Percentiles rank a stretch among this genome's conserved stretches.
These are phyloP conservation scores for Cremastinae sp. DNA, from an alignment of 2,888 invertebrate species.

Conservation along the genomic window DNA sequence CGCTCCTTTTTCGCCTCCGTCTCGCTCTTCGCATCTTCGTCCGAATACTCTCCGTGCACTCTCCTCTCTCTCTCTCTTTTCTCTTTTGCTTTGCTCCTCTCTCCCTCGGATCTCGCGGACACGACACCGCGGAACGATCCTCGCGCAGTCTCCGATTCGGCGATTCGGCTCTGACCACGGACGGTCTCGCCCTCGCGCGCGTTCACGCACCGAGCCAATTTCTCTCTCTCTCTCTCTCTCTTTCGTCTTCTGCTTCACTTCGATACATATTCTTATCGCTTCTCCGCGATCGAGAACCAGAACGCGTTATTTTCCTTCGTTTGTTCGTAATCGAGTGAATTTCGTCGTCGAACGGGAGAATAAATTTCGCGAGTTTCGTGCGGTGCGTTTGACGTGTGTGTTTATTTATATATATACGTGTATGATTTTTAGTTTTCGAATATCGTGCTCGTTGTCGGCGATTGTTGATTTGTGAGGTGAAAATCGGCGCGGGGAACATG, in stretches of 20 bases:
- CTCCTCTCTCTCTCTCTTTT: slow-evolving; percentile 37
- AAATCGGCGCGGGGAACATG: slow-evolving; percentile 71
- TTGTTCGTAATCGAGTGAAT: background rate
- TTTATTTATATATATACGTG: too few relatives aligned
- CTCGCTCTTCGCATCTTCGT: slow-evolving; percentile 55
- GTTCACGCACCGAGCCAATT: background rate
- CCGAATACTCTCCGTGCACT: slow-evolving; percentile 36
- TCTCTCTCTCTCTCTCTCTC: background rate
- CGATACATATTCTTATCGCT: too few relatives aligned
- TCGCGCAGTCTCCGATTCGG: slow-evolving; percentile 64
- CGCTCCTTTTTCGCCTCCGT: slow-evolving; percentile 67
- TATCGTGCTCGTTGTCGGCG: background rate
- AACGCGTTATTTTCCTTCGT: too few relatives aligned
- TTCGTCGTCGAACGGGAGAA: background rate
- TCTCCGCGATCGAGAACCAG: background rate
- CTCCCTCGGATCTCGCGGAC: slow-evolving; percentile 63
- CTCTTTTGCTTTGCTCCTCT: slow-evolving; percentile 34
- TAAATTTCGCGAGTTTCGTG: background rate
- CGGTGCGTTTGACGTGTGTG: background rate
- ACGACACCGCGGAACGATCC: slow-evolving; percentile 66
- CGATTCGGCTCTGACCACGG: slow-evolving; percentile 63
- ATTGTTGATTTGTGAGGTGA: too few relatives aligned
- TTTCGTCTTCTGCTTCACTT: too few relatives aligned
- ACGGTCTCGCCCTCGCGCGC: slow-evolving; percentile 50
- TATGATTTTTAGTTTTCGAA: background rate